A percentile compares a stretch with the other conserved stretches of the same genome.
Conservation (phyloP, 92 coral and sea anemone species). For the Palythoa caribaeorum region DNA sequence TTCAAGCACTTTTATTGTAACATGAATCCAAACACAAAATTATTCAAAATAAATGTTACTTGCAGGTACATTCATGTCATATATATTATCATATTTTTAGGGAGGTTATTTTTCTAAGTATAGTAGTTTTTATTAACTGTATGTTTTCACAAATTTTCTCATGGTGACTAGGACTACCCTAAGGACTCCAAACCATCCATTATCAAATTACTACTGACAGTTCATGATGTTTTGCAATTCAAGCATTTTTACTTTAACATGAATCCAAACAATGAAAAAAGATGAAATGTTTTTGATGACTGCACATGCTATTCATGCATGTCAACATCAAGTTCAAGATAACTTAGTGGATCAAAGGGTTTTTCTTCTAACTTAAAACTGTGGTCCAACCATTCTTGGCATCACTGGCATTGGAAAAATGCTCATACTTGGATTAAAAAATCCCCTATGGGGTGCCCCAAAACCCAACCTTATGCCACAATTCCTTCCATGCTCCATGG, state of each 20-base stretch:
- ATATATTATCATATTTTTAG: no score
- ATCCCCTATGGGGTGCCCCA: slow-evolving; percentile 19
- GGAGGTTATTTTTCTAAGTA: no score
- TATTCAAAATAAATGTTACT: no score
- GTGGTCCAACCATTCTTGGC: slow-evolving; percentile 20
- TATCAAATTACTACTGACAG: background rate
- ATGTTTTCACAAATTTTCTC: no score
- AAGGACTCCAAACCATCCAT: background rate
- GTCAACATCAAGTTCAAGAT: background rate
- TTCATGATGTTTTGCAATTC: no score
- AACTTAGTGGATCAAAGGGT: background rate
- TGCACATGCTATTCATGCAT: background rate
- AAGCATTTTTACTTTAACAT: no score
- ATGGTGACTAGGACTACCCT: no score
- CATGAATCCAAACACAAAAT: background rate
- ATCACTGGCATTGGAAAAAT: background rate
- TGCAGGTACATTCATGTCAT: no score
- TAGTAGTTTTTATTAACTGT: no score
- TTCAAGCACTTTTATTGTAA: background rate
- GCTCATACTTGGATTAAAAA: slow-evolving; percentile 4
- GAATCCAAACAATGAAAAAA: no score
- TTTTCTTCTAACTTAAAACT: background rate
- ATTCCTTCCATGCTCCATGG: background rate
- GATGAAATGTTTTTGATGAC: background rate
- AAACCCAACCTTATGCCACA: background rate